Evolutionary conservation across 2,113 vertebrate genomes (phyloP), one percentile per base, ranked within the genome.

Genomic region (Colistium nudipinnis): DNA sequence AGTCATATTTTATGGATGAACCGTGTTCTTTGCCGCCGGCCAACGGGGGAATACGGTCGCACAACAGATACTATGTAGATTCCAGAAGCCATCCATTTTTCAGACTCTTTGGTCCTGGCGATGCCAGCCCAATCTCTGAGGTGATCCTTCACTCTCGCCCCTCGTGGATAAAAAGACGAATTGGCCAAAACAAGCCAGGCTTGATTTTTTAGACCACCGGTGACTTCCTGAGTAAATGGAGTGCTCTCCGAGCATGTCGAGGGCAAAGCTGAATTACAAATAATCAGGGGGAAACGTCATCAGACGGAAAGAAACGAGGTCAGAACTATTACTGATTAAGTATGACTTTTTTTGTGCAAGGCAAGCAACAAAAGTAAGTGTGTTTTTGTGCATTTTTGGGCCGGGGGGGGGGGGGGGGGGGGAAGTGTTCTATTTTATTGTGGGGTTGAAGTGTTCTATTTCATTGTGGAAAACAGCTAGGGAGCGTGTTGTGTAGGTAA

Each of bases 1-100:
- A n/a, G 43, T 86, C 65, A 84, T 82, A 81, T 76, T 76, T 86
- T 87, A 88, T 86, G 80, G 74, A 86, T 83, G 80, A 82, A 72
- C 30, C 22, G 43, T 5, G 14, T 12, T 43, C 60, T 64, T 67
- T n/a, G n/a, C 43, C 43, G 31, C 35, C 2, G 60, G 49, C 76
- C 56, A 70, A 13, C n/a, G n/a, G 1, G 78, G 78, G 81, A 80
- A 87, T 64, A 59, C 65, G 66, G 12, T 43, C 52, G 47, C 63
- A 73, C 76, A 84, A 84, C 67, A 75, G 56, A 83, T 73, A n/a
- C n/a, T n/a, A 87, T 84, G 81, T 72, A 78, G 78, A 86, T 85
- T 83, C 54, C 53, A 66, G 74, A 81, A n/a, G 71, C 56, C 61
- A 81, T 86, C 65, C 61, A 81, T 85, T 85, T 87, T 81, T 87